A percentile compares a stretch with the other conserved stretches of the same genome.
Evolutionary conservation across 2,888 invertebrate genomes (phyloP).

Genomic region (Oithona nana): DNA sequence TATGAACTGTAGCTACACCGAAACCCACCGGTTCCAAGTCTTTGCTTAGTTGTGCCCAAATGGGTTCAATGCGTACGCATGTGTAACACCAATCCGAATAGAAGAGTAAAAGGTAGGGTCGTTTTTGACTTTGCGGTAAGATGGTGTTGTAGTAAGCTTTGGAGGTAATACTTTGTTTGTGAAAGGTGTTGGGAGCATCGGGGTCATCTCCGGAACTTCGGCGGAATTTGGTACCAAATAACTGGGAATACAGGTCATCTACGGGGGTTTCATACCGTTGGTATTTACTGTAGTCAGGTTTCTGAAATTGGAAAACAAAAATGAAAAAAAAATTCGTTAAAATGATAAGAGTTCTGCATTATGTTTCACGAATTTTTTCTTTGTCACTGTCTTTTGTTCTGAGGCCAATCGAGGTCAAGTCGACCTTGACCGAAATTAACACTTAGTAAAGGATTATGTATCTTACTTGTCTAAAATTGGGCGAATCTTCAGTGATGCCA

Average conservation of each 20-base stretch:
- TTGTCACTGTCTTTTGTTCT: too few relatives aligned
- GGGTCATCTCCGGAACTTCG: neutral
- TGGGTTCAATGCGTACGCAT: slow-evolving; percentile 68
- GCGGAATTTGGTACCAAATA: neutral
- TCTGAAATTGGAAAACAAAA: neutral
- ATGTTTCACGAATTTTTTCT: too few relatives aligned
- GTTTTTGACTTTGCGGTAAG: slow-evolving; percentile 57
- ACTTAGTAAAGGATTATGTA: too few relatives aligned
- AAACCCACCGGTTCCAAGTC: slow-evolving; percentile 66
- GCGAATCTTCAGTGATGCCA: slow-evolving; percentile 56
- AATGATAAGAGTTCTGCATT: too few relatives aligned
- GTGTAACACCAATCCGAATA: slow-evolving; percentile 90
- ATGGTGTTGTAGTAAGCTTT: slow-evolving; percentile 39
- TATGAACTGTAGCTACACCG: slow-evolving; percentile 22
- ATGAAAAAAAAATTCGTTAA: neutral
- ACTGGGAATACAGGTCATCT: neutral
- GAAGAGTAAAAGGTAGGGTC: slow-evolving; percentile 67
- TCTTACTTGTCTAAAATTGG: neutral
- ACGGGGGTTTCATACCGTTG: neutral
- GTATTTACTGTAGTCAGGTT: neutral
- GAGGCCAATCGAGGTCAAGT: too few relatives aligned
- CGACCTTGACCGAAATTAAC: too few relatives aligned
- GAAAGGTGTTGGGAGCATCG: neutral
- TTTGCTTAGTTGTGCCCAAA: slow-evolving; percentile 62
- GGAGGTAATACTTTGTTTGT: slow-evolving; percentile 13